Evolutionary conservation across 2,113 vertebrate genomes (phyloP).

Genomic region (Brienomyrus longianalis): DNA sequence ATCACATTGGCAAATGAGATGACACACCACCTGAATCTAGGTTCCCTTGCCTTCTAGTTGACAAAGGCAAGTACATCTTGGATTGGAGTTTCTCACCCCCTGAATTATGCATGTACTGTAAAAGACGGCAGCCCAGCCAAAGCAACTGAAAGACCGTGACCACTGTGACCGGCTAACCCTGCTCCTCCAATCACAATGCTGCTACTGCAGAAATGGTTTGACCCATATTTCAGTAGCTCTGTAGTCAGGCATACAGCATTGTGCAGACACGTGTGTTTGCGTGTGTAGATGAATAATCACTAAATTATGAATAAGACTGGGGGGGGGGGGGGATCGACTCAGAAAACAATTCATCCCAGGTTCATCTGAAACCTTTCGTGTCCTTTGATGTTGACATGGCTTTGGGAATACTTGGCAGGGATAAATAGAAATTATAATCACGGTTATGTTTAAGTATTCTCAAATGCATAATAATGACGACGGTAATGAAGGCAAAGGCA

Average conservation of each 20-base stretch:
- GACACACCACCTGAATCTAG: not conserved
- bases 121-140: not conserved
- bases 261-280: not conserved
- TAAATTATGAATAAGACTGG: conserved; percentile 8
- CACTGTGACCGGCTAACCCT: not conserved
- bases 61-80: not conserved
- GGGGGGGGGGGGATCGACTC: not conserved
- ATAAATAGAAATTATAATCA: not conserved
- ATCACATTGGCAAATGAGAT: not conserved
- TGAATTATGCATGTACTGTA: not conserved
- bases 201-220: not conserved
- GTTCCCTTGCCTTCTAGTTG: not conserved
- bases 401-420: not conserved
- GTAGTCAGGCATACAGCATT: not conserved
- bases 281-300: not conserved
- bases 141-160: not conserved
- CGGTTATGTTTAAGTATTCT: not conserved
- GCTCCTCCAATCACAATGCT: not conserved
- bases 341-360: not conserved
- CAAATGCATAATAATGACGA: not conserved
- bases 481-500: not conserved
- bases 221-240: not conserved
- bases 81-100: not conserved
- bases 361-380: not conserved
- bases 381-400: conserved; percentile 12